These are phyloP conservation scores for Pomatostomus ruficeps DNA, from an alignment of 2,113 vertebrate genomes.

Conservation along the genomic window DNA sequence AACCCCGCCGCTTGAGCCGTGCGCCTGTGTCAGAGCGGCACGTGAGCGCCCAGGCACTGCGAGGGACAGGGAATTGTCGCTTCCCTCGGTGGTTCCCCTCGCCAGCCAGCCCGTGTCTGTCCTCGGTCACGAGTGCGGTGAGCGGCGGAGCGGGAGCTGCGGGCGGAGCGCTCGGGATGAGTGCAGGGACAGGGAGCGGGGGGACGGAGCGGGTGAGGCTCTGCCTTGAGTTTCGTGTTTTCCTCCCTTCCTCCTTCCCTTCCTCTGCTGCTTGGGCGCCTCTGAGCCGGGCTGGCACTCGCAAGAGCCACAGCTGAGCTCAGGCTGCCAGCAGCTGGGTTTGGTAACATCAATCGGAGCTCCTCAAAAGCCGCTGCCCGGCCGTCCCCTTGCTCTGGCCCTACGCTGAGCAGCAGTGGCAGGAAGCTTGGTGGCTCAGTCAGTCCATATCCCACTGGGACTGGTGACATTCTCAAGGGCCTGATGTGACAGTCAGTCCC, in stretches of 20 bases:
- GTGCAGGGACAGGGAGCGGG: not conserved
- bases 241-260: not conserved
- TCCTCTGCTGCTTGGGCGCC: not conserved
- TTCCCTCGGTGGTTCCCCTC: not conserved
- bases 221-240: not conserved
- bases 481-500: not conserved
- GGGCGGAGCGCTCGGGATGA: rapidly evolving
- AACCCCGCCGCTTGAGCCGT: not conserved
- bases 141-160: not conserved
- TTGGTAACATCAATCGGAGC: not conserved
- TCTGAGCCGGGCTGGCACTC: not conserved
- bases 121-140: rapidly evolving
- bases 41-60: rapidly evolving
- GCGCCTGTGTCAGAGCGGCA: rapidly evolving
- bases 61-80: not conserved
- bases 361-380: not conserved
- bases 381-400: not conserved
- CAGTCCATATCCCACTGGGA: not conserved
- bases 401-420: not conserved
- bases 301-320: not conserved
- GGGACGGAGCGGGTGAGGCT: not conserved
- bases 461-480: not conserved
- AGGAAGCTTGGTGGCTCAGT: not conserved
- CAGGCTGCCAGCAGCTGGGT: not conserved
- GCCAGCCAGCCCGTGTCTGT: rapidly evolving